These are phyloP conservation scores for Raja brachyura DNA, from an alignment of 2,113 vertebrate species.

Conservation along the genomic window DNA sequence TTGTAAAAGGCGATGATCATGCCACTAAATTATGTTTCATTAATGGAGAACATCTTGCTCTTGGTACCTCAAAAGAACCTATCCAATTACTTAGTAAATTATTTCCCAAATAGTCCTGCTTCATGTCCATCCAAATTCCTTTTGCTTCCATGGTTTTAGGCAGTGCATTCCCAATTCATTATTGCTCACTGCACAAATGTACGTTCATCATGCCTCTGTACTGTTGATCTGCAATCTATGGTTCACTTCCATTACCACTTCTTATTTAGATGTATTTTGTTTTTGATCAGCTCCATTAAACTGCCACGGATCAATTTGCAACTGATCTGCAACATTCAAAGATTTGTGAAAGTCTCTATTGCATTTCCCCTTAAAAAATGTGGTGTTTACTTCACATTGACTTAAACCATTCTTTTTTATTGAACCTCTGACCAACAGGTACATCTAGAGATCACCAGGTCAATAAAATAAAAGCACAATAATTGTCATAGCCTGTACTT, in stretches of 20 bases:
- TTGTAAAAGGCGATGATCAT: background rate
- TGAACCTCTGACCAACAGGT: background rate
- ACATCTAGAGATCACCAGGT: background rate
- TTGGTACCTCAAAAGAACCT: background rate
- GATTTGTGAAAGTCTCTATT: background rate
- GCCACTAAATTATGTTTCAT: background rate
- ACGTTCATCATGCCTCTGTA: no score
- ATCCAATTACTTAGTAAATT: background rate
- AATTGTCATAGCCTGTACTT: background rate
- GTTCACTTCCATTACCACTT: no score
- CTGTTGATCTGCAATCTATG: no score
- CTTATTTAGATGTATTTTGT: no score
- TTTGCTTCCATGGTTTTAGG: background rate
- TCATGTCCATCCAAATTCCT: background rate
- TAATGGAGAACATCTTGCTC: background rate
- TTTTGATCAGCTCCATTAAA: no score
- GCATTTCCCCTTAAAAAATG: background rate
- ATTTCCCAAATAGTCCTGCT: background rate
- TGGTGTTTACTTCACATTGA: background rate
- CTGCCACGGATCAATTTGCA: no score
- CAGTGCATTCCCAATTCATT: background rate
- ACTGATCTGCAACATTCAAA: no score
- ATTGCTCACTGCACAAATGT: no score
- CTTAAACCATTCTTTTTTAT: background rate
- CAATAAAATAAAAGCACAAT: background rate